phyloP scores from a whole-genome alignment of 2,113 vertebrate species.

The Lucifuga dentata region DNA sequence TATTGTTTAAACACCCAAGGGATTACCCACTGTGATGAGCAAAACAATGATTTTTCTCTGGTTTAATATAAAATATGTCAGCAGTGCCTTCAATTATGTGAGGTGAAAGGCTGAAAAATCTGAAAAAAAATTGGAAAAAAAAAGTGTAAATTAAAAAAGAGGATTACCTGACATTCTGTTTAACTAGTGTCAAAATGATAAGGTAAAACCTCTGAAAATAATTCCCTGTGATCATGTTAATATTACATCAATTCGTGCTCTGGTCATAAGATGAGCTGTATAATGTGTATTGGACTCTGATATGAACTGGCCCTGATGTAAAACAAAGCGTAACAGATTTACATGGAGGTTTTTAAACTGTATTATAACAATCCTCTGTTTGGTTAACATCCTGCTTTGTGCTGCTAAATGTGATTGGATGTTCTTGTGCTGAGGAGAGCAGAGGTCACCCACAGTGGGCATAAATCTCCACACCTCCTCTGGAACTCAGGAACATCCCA shows the following conservation, averaged over 20 bases:
- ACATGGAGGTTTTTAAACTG: constrained; percentile 5
- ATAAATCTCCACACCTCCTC: constrained; percentile 43
- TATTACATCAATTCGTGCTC: too few species aligned
- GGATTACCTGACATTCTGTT: too few species aligned
- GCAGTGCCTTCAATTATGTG: neutral
- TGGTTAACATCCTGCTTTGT: constrained; percentile 8
- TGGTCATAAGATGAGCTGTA: too few species aligned
- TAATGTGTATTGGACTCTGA: neutral
- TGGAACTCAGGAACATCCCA: constrained; percentile 55
- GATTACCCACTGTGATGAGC: neutral
- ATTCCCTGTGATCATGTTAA: too few species aligned
- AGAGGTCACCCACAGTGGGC: constrained; percentile 26
- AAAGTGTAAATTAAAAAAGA: too few species aligned
- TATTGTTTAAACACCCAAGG: neutral
- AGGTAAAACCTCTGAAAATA: too few species aligned
- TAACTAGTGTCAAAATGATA: too few species aligned
- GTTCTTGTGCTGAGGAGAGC: constrained; percentile 28
- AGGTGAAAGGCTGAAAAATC: neutral
- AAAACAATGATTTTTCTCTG: constrained; percentile 8
- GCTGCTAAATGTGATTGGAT: constrained; percentile 15
- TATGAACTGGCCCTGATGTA: neutral
- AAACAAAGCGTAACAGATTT: neutral
- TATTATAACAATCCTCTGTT: constrained; percentile 10
- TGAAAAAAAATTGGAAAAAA: too few species aligned
- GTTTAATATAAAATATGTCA: neutral